Conservation (phyloP, 1,140 invertebrate genomes). For the Drosophila lini region DNA sequence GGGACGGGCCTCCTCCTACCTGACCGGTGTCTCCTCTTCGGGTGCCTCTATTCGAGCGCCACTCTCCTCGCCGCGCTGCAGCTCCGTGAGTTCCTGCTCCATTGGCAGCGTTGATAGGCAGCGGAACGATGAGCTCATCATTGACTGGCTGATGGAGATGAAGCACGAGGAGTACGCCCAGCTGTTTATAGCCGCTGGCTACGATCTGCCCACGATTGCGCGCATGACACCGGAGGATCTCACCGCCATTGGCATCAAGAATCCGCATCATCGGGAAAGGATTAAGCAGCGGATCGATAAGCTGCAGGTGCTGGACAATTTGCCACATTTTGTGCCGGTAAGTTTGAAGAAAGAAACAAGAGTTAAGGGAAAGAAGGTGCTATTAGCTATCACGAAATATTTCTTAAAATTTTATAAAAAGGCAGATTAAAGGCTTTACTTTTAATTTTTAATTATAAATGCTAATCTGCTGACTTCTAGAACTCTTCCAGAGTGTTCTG, state of each 20-base stretch:
- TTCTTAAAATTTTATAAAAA: not conserved
- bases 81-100: conserved; percentile 90
- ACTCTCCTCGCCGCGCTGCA: conserved; percentile 86
- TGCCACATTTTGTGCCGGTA: conserved; percentile 96
- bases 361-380: accelerated
- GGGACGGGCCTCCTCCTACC: conserved; percentile 91
- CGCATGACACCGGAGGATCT: conserved; percentile 98
- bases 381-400: not conserved
- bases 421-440: not conserved
- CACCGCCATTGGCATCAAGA: conserved; percentile 95
- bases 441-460: too few relatives aligned
- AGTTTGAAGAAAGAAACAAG: conserved; percentile 75
- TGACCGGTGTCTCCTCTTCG: conserved; percentile 82
- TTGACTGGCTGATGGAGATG: conserved; percentile 97
- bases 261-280: conserved; percentile 97
- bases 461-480: not conserved
- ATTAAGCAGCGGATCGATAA: conserved; percentile 98
- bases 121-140: conserved; percentile 93
- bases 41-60: conserved; percentile 79
- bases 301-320: conserved; percentile 96
- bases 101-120: conserved; percentile 88
- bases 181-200: conserved; percentile 97
- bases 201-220: conserved; percentile 98
- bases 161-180: conserved; percentile 98
- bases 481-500: not conserved